These are phyloP conservation scores for Phaenicophaeus curvirostris DNA, from an alignment of 2,797 vertebrate species.

Conservation along the genomic window DNA sequence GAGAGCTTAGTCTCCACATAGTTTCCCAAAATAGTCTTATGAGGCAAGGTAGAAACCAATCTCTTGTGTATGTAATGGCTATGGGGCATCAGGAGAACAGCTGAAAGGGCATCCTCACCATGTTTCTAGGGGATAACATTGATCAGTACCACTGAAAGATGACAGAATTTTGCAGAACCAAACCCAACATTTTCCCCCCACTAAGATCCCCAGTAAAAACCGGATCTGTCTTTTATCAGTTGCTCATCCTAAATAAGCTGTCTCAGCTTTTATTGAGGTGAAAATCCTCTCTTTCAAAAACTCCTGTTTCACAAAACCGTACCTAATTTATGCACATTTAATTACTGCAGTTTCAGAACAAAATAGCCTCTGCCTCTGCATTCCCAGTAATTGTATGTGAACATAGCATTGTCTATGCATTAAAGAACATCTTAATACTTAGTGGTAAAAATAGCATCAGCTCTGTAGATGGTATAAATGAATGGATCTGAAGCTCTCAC, in stretches of 20 bases:
- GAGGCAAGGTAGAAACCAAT: background rate
- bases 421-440: constrained; percentile 37
- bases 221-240: background rate
- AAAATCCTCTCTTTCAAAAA: background rate
- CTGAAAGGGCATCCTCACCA: background rate
- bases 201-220: background rate
- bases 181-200: background rate
- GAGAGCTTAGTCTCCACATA: background rate
- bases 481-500: constrained; percentile 39
- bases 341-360: constrained; percentile 19
- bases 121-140: accelerated
- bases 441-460: constrained; percentile 40
- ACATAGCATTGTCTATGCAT: constrained; percentile 17
- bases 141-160: background rate
- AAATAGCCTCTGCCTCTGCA: constrained; percentile 11
- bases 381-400: background rate
- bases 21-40: accelerated
- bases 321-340: background rate
- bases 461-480: constrained; percentile 17
- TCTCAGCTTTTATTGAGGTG: background rate
- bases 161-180: background rate
- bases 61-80: accelerated
- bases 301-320: background rate
- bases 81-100: background rate
- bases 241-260: background rate